phyloP scores from a whole-genome alignment of 2,888 invertebrate species.

The Rotaria macrura region DNA sequence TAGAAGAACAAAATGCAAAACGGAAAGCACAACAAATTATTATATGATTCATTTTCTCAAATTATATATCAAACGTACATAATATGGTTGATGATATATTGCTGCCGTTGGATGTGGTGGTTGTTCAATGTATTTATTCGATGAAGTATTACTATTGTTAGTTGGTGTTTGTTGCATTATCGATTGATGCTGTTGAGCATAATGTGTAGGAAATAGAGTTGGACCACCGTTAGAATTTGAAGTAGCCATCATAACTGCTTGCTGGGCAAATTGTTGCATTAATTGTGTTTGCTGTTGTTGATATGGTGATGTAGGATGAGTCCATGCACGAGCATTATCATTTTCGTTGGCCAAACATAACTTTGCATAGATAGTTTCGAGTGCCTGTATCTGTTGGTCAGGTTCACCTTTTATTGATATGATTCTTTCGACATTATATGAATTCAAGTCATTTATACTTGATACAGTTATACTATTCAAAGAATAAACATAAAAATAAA shows the following conservation, averaged over 20 bases:
- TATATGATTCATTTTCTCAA: neutral
- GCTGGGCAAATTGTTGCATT: constrained; percentile 10
- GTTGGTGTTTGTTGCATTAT: neutral
- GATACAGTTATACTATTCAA: constrained; percentile 26
- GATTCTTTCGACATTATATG: constrained; percentile 78
- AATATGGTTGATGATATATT: neutral
- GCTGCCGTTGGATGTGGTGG: neutral
- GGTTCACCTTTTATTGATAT: constrained; percentile 87
- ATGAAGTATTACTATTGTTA: neutral
- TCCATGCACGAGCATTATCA: constrained; percentile 58
- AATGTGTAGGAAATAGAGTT: neutral
- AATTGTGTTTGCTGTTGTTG: constrained; percentile 9
- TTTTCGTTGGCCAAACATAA: constrained; percentile 89
- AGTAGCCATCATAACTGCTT: neutral
- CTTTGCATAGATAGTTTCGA: constrained; percentile 85
- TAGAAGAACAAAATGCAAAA: neutral
- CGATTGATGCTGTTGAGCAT: neutral
- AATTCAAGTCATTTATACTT: constrained; percentile 84
- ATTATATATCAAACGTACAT: neutral
- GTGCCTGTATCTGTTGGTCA: constrained; percentile 78
- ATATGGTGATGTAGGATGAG: neutral
- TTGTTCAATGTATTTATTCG: neutral
- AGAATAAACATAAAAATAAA: too few species aligned
- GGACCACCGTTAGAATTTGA: neutral
- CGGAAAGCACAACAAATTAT: neutral